A percentile compares a stretch with the other conserved stretches of the same genome.
These are phyloP conservation scores for Lepidurus couesii DNA, from an alignment of 1,140 invertebrate species.

Conservation along the genomic window DNA sequence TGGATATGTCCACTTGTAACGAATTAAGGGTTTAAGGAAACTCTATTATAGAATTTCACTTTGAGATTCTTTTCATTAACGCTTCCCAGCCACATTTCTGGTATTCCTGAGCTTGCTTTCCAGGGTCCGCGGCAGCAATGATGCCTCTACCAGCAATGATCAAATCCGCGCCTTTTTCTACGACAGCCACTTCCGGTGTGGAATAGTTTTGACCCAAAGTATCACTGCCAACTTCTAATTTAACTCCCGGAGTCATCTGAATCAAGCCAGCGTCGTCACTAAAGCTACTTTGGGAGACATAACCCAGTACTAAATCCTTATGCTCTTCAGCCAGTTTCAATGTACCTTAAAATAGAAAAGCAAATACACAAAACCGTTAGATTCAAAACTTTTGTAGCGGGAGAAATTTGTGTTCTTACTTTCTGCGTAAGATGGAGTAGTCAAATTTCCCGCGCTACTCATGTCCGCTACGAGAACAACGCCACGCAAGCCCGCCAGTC, in stretches of 20 bases:
- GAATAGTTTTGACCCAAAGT: conserved; percentile 69
- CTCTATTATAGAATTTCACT: not conserved
- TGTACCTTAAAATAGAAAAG: conserved; percentile 48
- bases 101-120: conserved; percentile 60
- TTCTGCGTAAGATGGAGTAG: conserved; percentile 64
- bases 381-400: conserved; percentile 24
- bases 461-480: conserved; percentile 72
- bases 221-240: conserved; percentile 50
- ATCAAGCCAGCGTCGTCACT: conserved; percentile 60
- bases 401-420: conserved; percentile 41
- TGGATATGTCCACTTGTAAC: no score
- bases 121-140: conserved; percentile 58
- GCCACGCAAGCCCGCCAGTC: conserved; percentile 37
- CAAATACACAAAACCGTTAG: conserved; percentile 18
- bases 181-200: conserved; percentile 70
- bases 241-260: conserved; percentile 84
- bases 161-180: conserved; percentile 76
- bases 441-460: conserved; percentile 73
- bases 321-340: conserved; percentile 58
- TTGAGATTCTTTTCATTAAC: conserved; percentile 56
- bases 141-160: conserved; percentile 92
- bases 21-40: no score
- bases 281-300: conserved; percentile 75
- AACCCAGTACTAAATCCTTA: conserved; percentile 67
- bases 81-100: conserved; percentile 68